These are phyloP conservation scores for Cheirogaleus medius DNA, from an alignment of 2,113 vertebrate genomes.

Conservation along the genomic window DNA sequence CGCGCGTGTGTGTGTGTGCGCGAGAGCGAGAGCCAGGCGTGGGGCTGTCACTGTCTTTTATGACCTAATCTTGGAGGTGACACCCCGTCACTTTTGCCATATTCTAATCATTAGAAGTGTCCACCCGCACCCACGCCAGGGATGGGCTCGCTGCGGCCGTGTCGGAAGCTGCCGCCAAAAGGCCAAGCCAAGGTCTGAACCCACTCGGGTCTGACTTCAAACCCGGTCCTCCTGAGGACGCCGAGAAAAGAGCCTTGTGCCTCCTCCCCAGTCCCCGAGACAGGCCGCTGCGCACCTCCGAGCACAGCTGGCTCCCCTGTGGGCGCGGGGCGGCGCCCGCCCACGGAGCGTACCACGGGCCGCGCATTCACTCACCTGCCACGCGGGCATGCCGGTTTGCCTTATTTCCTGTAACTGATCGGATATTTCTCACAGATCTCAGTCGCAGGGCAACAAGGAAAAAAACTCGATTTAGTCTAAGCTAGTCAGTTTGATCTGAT, in stretches of 20 bases:
- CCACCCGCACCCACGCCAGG: not conserved
- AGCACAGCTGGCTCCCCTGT: rapidly evolving
- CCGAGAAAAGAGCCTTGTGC: not conserved
- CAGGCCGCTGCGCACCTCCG: rapidly evolving
- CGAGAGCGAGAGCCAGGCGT: too few species aligned
- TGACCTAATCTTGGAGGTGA: not conserved
- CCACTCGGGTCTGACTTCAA: not conserved
- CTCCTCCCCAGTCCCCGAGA: too few species aligned
- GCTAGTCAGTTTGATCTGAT: not conserved
- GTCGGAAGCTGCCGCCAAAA: not conserved
- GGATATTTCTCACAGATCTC: not conserved
- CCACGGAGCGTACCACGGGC: not conserved
- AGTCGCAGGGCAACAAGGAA: not conserved
- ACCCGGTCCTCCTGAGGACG: not conserved
- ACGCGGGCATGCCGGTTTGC: not conserved
- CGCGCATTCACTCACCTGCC: not conserved
- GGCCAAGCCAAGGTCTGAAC: not conserved
- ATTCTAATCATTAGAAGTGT: not conserved
- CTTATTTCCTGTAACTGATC: not conserved
- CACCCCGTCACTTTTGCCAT: not conserved
- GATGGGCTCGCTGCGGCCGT: not conserved
- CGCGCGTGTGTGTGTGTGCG: too few species aligned
- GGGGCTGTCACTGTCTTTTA: not conserved
- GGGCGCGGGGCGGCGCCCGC: not conserved
- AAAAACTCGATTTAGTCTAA: not conserved